Evolutionary conservation across 2,797 vertebrate species (phyloP), one percentile per base, ranked within the genome.

Genomic region (Aulostomus chinensis): DNA sequence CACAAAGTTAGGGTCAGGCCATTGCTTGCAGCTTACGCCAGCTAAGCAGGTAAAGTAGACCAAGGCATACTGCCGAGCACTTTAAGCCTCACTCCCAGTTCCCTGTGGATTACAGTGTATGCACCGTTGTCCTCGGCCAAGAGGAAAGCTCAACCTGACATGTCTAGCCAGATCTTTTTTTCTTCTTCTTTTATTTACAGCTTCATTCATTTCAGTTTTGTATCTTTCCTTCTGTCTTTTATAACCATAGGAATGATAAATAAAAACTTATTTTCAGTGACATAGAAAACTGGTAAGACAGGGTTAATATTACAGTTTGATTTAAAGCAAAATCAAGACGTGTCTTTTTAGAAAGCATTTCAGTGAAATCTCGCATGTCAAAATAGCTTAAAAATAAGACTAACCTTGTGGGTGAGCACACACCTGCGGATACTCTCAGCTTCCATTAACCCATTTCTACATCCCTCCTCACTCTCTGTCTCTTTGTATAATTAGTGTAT

Each of bases 21-120:
- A 14, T 31, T 53, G 50, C 51, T 24, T 5, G 12, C 36, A 10
- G 83, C 73, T 89, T 85, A 89, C 60, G 11, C 36, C 42, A 28
- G 80, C 67, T 90, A 78, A 86, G 84, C 59, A 81, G 82, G 61
- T 80, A 82, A 89, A 89, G 85, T 81, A 83, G 70, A 86, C 72
- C 58, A 73, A 74, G 82, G 68, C 65, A 47, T 51, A 52, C 72
- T 51, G 57, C 62, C 40, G 24, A 37, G 20, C 38, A 54, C 51
- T 51, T 25, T 83, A 86, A 84, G 70, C 78, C 57, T 67, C 32
- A 41, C 38, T 72, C 40, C 14, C 42, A 25, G 42, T 32, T 68
- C 57, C 36, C 32, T 49, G 40, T 55, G 68, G 76, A 85, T 88
- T 87, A 84, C 25, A 36, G 32, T 40, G 13, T 41, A 37, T 34